Percentiles rank a stretch among this genome's conserved stretches.
Conservation (phyloP, 2,797 vertebrate genomes). For the Chloroceryle amazona region DNA sequence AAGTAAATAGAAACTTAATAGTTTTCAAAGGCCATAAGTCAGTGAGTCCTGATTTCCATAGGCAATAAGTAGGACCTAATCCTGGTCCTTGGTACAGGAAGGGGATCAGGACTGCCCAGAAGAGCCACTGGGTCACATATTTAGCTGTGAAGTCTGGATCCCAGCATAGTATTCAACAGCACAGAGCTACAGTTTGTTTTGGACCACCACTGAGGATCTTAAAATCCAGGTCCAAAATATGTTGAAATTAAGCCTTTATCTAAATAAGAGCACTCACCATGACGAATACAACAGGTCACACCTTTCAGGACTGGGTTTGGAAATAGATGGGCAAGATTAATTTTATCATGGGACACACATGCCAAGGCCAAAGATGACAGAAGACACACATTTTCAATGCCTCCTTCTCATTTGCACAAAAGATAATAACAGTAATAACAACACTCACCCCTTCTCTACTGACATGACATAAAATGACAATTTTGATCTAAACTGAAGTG, state of each 20-base stretch:
- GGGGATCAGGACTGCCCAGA: not conserved
- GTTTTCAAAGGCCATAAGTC: not conserved
- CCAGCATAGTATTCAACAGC: not conserved
- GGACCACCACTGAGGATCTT: not conserved
- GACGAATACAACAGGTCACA: not conserved
- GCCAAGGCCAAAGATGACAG: not conserved
- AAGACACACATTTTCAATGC: not conserved
- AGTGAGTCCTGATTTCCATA: not conserved
- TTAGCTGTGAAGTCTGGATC: not conserved
- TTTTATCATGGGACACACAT: not conserved
- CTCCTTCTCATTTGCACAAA: not conserved
- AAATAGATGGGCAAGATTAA: not conserved
- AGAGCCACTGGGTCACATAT: not conserved
- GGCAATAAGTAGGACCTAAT: not conserved
- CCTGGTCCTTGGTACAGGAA: not conserved
- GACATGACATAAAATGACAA: not conserved
- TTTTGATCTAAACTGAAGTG: not conserved
- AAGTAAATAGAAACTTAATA: not conserved
- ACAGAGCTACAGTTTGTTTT: not conserved
- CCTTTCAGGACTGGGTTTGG: accelerated
- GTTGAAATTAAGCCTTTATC: not conserved
- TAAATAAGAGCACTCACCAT: not conserved
- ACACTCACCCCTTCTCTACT: not conserved
- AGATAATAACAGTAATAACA: not conserved
- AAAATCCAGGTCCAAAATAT: not conserved